A percentile compares a stretch with the other conserved stretches of the same genome.
Evolutionary conservation across 2,888 invertebrate species (phyloP).

Genomic region (Pogonocherus hispidulus): DNA sequence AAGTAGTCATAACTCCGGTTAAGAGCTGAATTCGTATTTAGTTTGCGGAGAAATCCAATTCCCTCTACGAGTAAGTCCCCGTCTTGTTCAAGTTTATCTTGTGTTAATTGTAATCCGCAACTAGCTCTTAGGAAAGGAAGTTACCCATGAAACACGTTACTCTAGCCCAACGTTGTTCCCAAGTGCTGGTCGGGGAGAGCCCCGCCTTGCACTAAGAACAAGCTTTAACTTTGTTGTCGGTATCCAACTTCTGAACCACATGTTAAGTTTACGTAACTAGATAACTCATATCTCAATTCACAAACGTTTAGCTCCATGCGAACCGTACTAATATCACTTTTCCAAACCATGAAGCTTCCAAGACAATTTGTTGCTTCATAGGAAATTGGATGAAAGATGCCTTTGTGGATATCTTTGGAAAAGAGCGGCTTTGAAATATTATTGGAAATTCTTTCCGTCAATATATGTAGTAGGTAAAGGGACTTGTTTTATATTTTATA

Average conservation of each 20-base stretch:
- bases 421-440: not conserved
- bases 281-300: conserved; percentile 1
- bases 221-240: conserved; percentile 14
- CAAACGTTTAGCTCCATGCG: not conserved
- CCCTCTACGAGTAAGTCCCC: not conserved
- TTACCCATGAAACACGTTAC: not conserved
- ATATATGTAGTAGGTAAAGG: not conserved
- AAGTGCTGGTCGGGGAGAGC: not conserved
- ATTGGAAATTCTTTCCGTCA: not conserved
- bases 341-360: not conserved
- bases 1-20: not conserved
- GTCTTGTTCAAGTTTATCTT: not conserved
- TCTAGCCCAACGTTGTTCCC: not conserved
- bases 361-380: not conserved
- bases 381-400: not conserved
- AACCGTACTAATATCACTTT: not conserved
- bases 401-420: not conserved
- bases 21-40: not conserved
- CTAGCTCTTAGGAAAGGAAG: not conserved
- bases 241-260: conserved; percentile 22
- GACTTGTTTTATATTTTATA: not conserved
- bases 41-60: too few species aligned
- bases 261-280: conserved; percentile 10
- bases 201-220: not conserved
- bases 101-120: conserved; percentile 3